Evolutionary conservation across 2,888 invertebrate genomes (phyloP), one percentile per base, ranked within the genome.

Genomic region (Nomada ruficornis): DNA sequence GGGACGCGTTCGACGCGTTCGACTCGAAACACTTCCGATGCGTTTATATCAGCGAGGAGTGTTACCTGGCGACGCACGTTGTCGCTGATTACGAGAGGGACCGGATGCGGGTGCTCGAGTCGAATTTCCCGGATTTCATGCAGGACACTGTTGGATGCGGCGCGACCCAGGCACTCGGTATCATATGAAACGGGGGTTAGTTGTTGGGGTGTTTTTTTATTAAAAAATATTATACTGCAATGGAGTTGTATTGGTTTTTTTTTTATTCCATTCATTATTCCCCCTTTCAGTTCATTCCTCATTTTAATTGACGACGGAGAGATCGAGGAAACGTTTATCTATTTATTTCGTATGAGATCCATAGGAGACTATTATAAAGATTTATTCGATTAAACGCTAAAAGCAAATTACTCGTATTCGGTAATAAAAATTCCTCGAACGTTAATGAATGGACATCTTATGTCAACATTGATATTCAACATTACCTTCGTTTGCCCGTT

Each of bases 41-140:
- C 20, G 95, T 96, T n/a, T 95, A 95, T 83, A 94, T 94, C 76
- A 94, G 95, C 50, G 93, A 94, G 60, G 88, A 88, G 2, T 95
- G 95, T 86, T 94, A 94, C 76, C 90, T 96, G 89, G 95, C 95
- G 20, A 96, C 96, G 15, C 95, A 96, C 82, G 95, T 95, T 0
- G 91, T 95, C 54, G 94, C 96, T 13, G 96, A 96, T 88, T 94
- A 95, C 89, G 95, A 94, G 85, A 94, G 95, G 62, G 94, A 94
- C 64, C 94, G 94, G 71, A 95, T 96, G 94, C 94, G 96, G 68
- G 95, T 95, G 0, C 90, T 96, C 80, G 95, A 96, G 89, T 96
- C 96, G 87, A 96, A 96, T 91, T 96, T 96, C 92, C 95, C 95
- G 1, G 96, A 96, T 93, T 96, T 94, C 88, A 95, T 96, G 91